Evolutionary conservation across 2,888 invertebrate genomes (phyloP).

Genomic region (Sinotaia quadrata): DNA sequence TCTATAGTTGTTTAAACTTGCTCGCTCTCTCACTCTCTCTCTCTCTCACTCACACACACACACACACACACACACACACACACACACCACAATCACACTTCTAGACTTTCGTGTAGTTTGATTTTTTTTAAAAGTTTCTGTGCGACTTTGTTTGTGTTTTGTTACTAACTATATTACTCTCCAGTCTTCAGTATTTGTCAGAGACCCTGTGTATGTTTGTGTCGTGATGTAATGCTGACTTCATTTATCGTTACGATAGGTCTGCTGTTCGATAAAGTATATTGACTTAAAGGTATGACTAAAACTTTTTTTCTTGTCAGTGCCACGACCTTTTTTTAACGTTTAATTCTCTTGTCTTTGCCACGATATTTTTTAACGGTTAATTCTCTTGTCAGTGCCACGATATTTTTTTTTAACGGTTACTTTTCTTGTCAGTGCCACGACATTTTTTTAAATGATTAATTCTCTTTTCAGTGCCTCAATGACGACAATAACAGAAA

Average conservation of each 20-base stretch:
- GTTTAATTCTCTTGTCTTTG: background rate
- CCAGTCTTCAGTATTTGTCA: no score
- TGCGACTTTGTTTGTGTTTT: background rate
- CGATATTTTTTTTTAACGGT: no score
- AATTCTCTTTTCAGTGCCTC: constrained; percentile 11
- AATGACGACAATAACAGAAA: constrained; percentile 24
- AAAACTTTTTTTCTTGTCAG: background rate
- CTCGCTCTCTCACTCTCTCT: background rate
- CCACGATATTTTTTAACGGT: no score
- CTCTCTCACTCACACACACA: constrained; percentile 1
- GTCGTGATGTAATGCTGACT: no score
- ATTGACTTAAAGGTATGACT: no score
- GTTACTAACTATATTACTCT: background rate
- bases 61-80: constrained; percentile 10
- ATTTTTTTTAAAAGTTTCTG: background rate
- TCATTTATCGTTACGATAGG: no score
- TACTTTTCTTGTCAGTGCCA: background rate
- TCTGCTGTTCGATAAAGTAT: no score
- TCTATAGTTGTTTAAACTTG: no score
- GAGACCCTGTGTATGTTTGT: no score
- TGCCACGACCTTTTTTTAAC: background rate
- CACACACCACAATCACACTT: background rate
- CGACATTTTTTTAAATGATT: background rate
- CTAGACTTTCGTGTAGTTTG: background rate
- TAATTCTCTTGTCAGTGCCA: no score